phyloP scores from a whole-genome alignment of 2,888 invertebrate species.

The Diplazon laetatorius region DNA sequence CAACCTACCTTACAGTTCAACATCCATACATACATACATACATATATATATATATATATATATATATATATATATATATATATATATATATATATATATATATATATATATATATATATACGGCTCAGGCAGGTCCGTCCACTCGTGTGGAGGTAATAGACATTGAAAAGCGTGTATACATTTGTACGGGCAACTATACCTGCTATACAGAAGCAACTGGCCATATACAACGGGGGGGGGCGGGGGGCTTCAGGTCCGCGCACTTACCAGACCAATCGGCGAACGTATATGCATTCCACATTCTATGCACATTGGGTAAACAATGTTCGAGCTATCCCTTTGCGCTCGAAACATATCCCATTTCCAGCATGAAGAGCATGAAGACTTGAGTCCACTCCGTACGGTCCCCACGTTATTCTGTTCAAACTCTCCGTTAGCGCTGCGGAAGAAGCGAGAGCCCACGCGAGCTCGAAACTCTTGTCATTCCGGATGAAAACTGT shows the following conservation, averaged over 20 bases:
- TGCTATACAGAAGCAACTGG: neutral
- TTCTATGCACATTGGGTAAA: conserved; percentile 60
- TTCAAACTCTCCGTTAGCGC: neutral
- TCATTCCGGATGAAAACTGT: conserved; percentile 8
- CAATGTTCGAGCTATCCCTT: conserved; percentile 59
- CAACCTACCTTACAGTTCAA: conserved; percentile 40
- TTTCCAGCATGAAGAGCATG: neutral
- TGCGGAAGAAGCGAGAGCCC: neutral
- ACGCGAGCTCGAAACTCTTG: conserved; percentile 4
- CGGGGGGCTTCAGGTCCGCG: conserved; percentile 35
- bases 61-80: conserved; percentile 20
- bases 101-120: conserved; percentile 4
- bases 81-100: neutral
- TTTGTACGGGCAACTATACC: neutral
- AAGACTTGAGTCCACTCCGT: neutral
- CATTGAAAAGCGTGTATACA: neutral
- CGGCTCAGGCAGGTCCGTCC: neutral
- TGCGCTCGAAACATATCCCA: conserved; percentile 39
- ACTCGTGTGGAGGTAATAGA: too few species aligned
- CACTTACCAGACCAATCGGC: conserved; percentile 56
- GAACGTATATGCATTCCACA: conserved; percentile 57
- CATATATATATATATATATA: neutral
- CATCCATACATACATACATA: conserved; percentile 25
- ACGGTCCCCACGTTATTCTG: neutral
- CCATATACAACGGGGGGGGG: too few species aligned